Base-by-base conservation (phyloP, 2,888 invertebrate genomes). In the Electrophaes corylata region DNA sequence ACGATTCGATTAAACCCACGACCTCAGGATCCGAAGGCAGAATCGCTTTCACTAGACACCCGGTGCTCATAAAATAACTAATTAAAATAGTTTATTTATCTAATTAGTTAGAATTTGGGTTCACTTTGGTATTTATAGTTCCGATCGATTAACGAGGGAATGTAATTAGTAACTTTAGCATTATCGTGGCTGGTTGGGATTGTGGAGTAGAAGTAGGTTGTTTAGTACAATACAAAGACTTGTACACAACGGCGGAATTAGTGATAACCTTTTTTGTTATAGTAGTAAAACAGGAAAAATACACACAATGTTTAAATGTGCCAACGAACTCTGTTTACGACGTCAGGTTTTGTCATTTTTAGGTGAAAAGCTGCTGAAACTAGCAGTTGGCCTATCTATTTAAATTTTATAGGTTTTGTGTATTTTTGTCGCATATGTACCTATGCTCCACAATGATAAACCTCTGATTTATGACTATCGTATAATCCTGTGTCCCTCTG, bases 151-250 rank as follows among this genome's bases (percentile, higher is more conserved):
- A 70, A 70, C 64, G 70, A 66, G 74, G 73, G 75, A 79, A 75
- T 77, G 76, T 75, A 79, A 81, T 81, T 76, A 78, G 72, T 73
- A 76, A 81, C 73, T 80, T 79, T 76, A 71, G 66, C 67, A 72
- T 75, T 73, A 75, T 70, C 70, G 69, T 64, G 68, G 66, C 58
- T 68, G 67, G 66, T 64, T 68, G 71, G 70, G 60, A 56, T 59
- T 59, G 51, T 60, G 53, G 31, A 41, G 31, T 33, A 20, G 41
- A 48, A 46, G 26, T 54, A 45, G 40, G 31, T 39, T 44, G 44
- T 60, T 55, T 47, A 33, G 43, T 23, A 37, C 16, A 40, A 33
- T n/a, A 19, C 40, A 45, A 56, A 41, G 50, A 10, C 40, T 35
- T n/a, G 33, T n/a, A 12, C 31, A 44, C 43, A 37, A 37, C 8